Evolutionary conservation across 2,113 vertebrate species (phyloP), one percentile per base, ranked within the genome.

Genomic region (Phylloscopus trochilus): DNA sequence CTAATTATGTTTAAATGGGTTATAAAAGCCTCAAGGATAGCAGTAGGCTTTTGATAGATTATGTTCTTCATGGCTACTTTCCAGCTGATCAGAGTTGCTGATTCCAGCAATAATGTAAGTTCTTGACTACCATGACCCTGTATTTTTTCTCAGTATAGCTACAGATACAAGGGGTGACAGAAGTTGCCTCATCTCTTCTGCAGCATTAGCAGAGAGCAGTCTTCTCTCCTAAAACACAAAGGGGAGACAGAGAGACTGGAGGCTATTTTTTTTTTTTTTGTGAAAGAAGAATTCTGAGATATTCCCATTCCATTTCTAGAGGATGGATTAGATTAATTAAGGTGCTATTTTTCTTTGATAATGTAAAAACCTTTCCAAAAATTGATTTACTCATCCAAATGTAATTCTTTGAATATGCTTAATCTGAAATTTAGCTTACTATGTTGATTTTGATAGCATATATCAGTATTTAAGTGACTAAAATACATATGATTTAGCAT

Each of bases 11-110:
- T 86, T 87, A 68, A 60, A 68, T 53, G n/a, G 33, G 17, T 35
- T 72, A 85, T 83, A 64, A 89, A 94, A 90, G 5, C 44, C 82
- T 85, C 24, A 56, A 44, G 28, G 17, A 22, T 19, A 87, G n/a
- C 22, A 63, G 53, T 5, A 82, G 31, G 15, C 14, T 93, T 89
- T 84, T 76, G 49, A 76, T 41, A 76, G 53, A 49, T 66, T 76
- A 12, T 87, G 15, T 47, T 91, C 41, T 58, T 26, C 4, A 15
- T 60, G 58, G 58, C 52, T 83, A n/a, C 53, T 69, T 87, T 55
- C 58, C 90, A 83, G n/a, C 6, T 53, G 77, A 81, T 51, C 49
- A 64, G 66, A 84, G 9, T 1, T 79, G 56, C 44, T 8, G 3
- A 84, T 84, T 82, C 41, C 46, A 87, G 26, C 60, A 78, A 64